phyloP scores from a whole-genome alignment of 2,888 invertebrate species.

The Orchestes rusci region DNA sequence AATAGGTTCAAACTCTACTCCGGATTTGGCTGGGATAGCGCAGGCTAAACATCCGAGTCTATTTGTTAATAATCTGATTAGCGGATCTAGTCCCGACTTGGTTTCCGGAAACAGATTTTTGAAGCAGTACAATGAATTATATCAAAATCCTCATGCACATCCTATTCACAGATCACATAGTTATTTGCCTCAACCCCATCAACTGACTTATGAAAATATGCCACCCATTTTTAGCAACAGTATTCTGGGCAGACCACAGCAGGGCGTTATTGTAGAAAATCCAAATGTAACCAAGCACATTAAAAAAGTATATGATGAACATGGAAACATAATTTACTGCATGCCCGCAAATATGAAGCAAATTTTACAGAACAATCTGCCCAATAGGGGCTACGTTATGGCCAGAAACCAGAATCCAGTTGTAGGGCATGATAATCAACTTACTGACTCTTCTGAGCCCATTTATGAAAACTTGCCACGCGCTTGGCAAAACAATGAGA shows the following conservation, averaged over 20 bases:
- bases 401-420: conserved; percentile 45
- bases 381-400: conserved; percentile 46
- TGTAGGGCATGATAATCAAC: conserved; percentile 34
- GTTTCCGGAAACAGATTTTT: conserved; percentile 65
- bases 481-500: conserved; percentile 50
- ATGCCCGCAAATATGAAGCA: conserved; percentile 50
- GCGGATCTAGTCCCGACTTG: conserved; percentile 71
- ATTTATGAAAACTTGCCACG: conserved; percentile 77
- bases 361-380: conserved; percentile 41
- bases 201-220: conserved; percentile 67
- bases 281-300: conserved; percentile 54
- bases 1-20: conserved; percentile 76
- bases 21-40: conserved; percentile 70
- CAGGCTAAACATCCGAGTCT: conserved; percentile 37
- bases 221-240: conserved; percentile 52
- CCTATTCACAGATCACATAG: conserved; percentile 42
- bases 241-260: conserved; percentile 38
- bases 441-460: conserved; percentile 56
- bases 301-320: conserved; percentile 54
- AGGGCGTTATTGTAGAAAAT: conserved; percentile 50
- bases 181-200: conserved; percentile 46
- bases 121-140: conserved; percentile 37
- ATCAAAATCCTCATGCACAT: conserved; percentile 34
- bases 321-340: conserved; percentile 57
- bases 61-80: conserved; percentile 49